These are phyloP conservation scores for Silurus meridionalis DNA, from an alignment of 2,113 vertebrate species.

Conservation along the genomic window DNA sequence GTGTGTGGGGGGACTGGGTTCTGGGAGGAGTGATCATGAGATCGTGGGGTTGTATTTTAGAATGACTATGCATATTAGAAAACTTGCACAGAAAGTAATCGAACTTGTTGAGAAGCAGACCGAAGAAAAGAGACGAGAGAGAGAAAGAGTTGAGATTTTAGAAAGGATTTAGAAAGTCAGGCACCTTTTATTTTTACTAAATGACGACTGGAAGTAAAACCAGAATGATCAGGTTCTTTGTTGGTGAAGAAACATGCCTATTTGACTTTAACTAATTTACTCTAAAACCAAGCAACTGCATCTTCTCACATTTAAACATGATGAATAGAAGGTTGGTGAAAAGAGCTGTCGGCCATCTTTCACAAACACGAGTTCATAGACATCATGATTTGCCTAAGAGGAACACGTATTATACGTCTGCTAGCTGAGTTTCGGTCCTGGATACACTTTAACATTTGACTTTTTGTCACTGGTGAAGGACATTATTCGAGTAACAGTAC, in stretches of 20 bases:
- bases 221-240: neutral
- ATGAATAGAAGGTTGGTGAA: neutral
- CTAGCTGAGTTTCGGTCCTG: neutral
- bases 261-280: too few relatives aligned
- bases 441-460: neutral
- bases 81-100: conserved; percentile 8
- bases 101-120: neutral
- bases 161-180: conserved; percentile 1
- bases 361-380: neutral
- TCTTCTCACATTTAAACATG: neutral
- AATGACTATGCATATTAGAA: neutral
- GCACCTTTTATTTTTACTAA: neutral
- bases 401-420: neutral
- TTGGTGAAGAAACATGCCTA: neutral
- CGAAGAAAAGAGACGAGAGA: neutral
- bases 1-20: neutral
- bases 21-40: neutral
- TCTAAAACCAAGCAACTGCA: too few relatives aligned
- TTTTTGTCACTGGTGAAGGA: too few relatives aligned
- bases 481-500: too few relatives aligned
- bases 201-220: neutral
- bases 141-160: neutral
- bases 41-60: neutral
- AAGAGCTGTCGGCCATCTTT: neutral
- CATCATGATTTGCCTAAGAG: neutral